These are phyloP conservation scores for Alfaro cultratus DNA, from an alignment of 2,797 vertebrate genomes.

Conservation along the genomic window DNA sequence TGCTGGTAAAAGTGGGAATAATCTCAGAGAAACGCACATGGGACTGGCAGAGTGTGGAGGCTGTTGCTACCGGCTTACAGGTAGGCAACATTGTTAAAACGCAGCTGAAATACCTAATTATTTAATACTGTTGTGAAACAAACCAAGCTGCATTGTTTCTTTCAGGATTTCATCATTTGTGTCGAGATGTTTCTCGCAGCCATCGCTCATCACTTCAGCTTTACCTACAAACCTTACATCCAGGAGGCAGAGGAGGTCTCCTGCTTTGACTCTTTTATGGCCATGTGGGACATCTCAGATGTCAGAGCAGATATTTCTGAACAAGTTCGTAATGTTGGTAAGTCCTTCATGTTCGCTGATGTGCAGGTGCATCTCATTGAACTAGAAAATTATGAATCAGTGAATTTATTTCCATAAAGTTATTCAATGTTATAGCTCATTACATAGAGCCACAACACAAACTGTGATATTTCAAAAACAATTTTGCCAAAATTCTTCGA, in stretches of 20 bases:
- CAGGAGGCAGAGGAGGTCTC: constrained; percentile 96
- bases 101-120: background rate
- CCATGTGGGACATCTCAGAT: constrained; percentile 99
- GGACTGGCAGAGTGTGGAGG: constrained; percentile 97
- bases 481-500: no score
- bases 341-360: constrained; percentile 62
- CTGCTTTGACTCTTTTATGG: constrained; percentile 97
- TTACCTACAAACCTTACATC: constrained; percentile 97
- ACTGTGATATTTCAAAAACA: background rate
- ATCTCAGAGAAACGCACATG: constrained; percentile 92
- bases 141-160: constrained; percentile 10
- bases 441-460: background rate
- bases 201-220: constrained; percentile 95
- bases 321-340: constrained; percentile 97
- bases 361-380: background rate
- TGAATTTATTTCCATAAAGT: background rate
- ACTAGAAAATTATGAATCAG: background rate
- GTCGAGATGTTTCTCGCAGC: constrained; percentile 98
- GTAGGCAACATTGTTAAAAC: constrained; percentile 66
- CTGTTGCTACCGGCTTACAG: constrained; percentile 96
- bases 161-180: constrained; percentile 96
- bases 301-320: constrained; percentile 95
- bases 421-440: background rate
- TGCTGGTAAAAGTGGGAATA: constrained; percentile 95
- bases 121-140: background rate